Evolutionary conservation across 2,797 vertebrate genomes (phyloP).

Genomic region (Lerista edwardsae): DNA sequence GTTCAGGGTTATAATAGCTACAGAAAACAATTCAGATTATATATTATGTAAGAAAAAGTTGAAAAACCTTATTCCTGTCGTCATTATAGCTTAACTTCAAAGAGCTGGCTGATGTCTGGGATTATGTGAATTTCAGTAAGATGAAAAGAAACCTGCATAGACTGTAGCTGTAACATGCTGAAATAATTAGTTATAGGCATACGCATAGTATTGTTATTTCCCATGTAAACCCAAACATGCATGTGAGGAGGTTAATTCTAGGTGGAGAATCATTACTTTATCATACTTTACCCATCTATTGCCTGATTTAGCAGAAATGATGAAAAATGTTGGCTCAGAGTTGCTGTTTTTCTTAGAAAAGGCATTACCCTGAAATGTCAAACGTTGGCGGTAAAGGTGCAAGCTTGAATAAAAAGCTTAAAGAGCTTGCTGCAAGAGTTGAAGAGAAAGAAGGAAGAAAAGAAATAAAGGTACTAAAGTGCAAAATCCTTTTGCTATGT

Average conservation of each 20-base stretch:
- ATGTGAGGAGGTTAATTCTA: not conserved
- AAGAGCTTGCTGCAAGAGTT: conserved; percentile 59
- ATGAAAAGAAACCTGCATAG: not conserved
- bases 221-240: not conserved
- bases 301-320: too few relatives aligned
- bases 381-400: conserved; percentile 58
- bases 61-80: not conserved
- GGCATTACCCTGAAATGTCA: conserved; percentile 63
- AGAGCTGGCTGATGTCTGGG: not conserved
- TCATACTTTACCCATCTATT: not conserved
- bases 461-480: conserved; percentile 59
- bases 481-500: not conserved
- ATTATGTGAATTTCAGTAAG: not conserved
- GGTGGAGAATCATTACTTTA: not conserved
- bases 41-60: not conserved
- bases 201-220: not conserved
- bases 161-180: not conserved
- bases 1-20: not conserved
- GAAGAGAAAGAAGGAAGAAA: conserved; percentile 70
- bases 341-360: conserved; percentile 55
- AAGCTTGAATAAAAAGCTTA: conserved; percentile 54
- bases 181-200: too few relatives aligned
- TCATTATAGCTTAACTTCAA: not conserved
- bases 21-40: not conserved
- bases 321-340: not conserved